phyloP scores from a whole-genome alignment of 2,888 invertebrate species.

The Sceliomorpha sp. region DNA sequence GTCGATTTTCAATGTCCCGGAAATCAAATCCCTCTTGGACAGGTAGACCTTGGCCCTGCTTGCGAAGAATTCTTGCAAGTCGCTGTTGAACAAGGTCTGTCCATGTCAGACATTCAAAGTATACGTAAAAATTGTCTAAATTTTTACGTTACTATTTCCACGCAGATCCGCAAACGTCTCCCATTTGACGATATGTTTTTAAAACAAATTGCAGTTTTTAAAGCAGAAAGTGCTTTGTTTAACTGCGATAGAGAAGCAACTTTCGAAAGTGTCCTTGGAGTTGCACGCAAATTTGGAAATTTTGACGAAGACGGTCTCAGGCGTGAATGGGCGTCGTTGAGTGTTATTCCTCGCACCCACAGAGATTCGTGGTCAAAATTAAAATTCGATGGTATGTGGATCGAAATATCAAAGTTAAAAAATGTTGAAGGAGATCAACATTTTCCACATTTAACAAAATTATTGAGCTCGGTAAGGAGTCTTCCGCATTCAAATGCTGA shows the following conservation, averaged over 20 bases:
- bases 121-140: no score
- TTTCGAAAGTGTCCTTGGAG: background rate
- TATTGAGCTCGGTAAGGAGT: background rate
- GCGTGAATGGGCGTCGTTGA: slow-evolving; percentile 38
- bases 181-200: slow-evolving; percentile 3
- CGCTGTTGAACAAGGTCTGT: no score
- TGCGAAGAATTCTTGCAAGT: slow-evolving; percentile 5
- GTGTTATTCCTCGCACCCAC: slow-evolving; percentile 14
- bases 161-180: slow-evolving; percentile 5
- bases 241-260: slow-evolving; percentile 4
- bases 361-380: slow-evolving; percentile 16
- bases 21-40: background rate
- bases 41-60: background rate
- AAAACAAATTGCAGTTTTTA: background rate
- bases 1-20: background rate
- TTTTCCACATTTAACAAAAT: slow-evolving; percentile 7
- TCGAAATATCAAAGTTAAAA: slow-evolving; percentile 3
- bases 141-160: slow-evolving; percentile 1
- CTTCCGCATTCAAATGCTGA: slow-evolving; percentile 17
- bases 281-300: slow-evolving; percentile 9
- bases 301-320: slow-evolving; percentile 10
- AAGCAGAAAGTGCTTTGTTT: background rate
- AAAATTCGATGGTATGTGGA: slow-evolving; percentile 19
- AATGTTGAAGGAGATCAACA: background rate
- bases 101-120: no score